Evolutionary conservation across 2,797 vertebrate genomes (phyloP).

Genomic region (Pseudochirops corinnae): DNA sequence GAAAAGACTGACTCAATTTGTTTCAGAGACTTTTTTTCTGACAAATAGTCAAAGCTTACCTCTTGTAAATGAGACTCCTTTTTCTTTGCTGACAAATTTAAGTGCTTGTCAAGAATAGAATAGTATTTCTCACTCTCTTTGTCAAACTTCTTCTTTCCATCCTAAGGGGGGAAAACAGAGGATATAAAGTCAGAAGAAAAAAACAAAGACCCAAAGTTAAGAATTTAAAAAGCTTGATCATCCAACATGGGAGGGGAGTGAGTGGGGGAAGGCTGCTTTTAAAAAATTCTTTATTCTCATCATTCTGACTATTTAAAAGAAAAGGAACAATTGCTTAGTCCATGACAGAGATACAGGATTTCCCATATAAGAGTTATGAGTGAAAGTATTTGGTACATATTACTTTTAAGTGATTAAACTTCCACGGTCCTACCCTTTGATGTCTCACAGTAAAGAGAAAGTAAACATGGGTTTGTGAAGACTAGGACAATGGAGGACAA

Average conservation of each 20-base stretch:
- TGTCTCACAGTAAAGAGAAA: neutral
- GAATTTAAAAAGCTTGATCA: constrained; percentile 28
- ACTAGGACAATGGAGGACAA: neutral
- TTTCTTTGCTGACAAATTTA: constrained; percentile 97
- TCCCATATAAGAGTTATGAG: neutral
- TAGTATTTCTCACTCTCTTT: constrained; percentile 99
- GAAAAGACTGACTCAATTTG: neutral
- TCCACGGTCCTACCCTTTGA: neutral
- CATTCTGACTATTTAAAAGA: neutral
- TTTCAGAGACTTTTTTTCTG: neutral
- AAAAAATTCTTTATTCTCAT: neutral
- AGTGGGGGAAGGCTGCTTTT: neutral
- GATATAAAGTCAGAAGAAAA: constrained; percentile 58
- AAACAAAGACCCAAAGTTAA: constrained; percentile 61
- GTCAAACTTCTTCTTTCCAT: constrained; percentile 99
- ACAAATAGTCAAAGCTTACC: constrained; percentile 85
- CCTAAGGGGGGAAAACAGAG: constrained; percentile 86
- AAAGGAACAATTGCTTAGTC: neutral
- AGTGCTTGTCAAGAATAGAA: constrained; percentile 96
- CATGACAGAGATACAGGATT: neutral
- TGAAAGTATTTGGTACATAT: neutral
- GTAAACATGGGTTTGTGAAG: neutral
- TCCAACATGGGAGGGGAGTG: neutral
- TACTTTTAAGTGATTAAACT: neutral
- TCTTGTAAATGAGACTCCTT: constrained; percentile 97